Percentiles rank a stretch among this genome's conserved stretches.
Evolutionary conservation across 1,140 invertebrate genomes (phyloP).

Genomic region (Phthorimaea operculella): DNA sequence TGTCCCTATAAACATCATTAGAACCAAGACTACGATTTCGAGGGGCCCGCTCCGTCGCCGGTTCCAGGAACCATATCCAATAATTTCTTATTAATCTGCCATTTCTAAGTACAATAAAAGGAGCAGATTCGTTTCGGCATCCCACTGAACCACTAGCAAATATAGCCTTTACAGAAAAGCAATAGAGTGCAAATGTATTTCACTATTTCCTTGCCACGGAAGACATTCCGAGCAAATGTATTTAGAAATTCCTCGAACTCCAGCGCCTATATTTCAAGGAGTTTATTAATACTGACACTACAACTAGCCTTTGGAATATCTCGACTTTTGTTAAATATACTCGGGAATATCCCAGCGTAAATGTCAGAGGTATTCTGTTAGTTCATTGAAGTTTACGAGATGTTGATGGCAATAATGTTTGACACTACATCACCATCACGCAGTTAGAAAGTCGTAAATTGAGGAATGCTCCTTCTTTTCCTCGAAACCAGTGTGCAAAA

Average conservation of each 20-base stretch:
- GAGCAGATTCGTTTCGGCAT: background rate
- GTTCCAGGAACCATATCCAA: background rate
- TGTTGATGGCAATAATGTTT: too few relatives aligned
- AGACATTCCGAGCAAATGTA: constrained; percentile 42
- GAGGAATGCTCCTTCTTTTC: too few relatives aligned
- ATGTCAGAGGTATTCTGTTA: too few relatives aligned
- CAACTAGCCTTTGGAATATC: background rate
- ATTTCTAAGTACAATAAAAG: constrained; percentile 2
- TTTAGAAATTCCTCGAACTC: constrained; percentile 48
- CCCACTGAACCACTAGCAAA: background rate
- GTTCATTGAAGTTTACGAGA: too few relatives aligned
- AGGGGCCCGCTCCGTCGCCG: background rate
- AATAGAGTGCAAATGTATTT: background rate
- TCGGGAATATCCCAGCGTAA: too few relatives aligned
- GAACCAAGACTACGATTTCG: too few relatives aligned
- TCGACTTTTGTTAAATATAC: background rate
- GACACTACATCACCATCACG: too few relatives aligned
- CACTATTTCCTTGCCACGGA: constrained; percentile 30
- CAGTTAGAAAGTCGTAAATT: too few relatives aligned
- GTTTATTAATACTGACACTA: constrained; percentile 31
- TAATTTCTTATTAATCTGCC: constrained; percentile 5
- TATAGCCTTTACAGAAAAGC: background rate
- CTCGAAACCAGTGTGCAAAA: too few relatives aligned
- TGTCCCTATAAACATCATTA: too few relatives aligned
- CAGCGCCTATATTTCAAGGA: constrained; percentile 28